Conservation (phyloP, 2,113 vertebrate species). For the Psephotus haematonotus region DNA sequence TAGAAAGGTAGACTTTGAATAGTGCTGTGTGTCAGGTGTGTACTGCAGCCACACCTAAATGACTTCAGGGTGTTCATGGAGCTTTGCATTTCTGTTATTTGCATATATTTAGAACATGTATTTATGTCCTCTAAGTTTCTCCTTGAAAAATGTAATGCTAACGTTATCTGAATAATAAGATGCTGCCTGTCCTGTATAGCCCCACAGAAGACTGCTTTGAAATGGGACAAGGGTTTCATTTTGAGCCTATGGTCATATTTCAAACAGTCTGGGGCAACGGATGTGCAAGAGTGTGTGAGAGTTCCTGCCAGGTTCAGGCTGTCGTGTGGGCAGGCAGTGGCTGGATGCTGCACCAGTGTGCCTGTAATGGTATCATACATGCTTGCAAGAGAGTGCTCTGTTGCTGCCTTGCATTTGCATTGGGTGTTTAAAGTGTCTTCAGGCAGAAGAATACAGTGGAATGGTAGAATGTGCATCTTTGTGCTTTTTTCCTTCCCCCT, state of each 20-base stretch:
- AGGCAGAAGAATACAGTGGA: background rate
- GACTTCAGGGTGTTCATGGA: background rate
- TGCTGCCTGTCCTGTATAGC: background rate
- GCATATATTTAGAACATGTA: background rate
- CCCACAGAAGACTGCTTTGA: background rate
- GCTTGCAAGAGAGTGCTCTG: background rate
- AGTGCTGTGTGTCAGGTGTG: background rate
- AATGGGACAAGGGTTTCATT: background rate
- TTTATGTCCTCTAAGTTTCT: background rate
- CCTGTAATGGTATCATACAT: background rate
- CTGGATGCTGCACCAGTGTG: fast-evolving
- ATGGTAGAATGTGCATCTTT: background rate
- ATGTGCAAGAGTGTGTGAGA: background rate
- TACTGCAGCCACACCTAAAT: background rate
- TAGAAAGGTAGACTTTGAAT: background rate
- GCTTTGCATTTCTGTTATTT: background rate
- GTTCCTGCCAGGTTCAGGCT: background rate
- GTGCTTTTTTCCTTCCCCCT: background rate
- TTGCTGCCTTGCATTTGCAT: fast-evolving
- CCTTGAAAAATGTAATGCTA: background rate
- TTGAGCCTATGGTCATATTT: background rate
- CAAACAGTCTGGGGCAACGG: background rate
- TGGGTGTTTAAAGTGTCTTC: background rate
- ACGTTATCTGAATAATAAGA: background rate
- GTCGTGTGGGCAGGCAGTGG: fast-evolving